phyloP scores from a whole-genome alignment of 2,797 vertebrate species.

The Eleutherodactylus coqui region DNA sequence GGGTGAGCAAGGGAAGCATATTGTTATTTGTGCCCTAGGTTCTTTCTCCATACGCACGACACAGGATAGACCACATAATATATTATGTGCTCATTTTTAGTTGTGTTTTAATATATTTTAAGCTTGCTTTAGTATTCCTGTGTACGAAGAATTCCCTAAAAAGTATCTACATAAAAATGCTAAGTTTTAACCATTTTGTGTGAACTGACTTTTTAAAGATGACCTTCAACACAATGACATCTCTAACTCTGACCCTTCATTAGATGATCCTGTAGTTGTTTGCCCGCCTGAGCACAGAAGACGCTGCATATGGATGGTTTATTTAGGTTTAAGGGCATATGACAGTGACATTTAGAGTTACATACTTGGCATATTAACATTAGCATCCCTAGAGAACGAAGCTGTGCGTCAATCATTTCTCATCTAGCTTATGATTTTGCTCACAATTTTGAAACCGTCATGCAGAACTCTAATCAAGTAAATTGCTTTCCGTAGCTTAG shows the following conservation, averaged over 20 bases:
- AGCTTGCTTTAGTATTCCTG: background rate
- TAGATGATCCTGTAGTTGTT: background rate
- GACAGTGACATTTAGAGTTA: slow-evolving; percentile 28
- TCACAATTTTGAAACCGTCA: slow-evolving; percentile 33
- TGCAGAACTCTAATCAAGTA: slow-evolving; percentile 56
- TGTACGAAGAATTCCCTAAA: too few species aligned
- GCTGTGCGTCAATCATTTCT: slow-evolving; percentile 15
- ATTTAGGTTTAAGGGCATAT: slow-evolving; percentile 29
- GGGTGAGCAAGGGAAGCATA: too few species aligned
- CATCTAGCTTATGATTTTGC: slow-evolving; percentile 29
- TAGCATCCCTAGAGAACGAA: slow-evolving; percentile 7
- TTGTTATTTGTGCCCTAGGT: too few species aligned
- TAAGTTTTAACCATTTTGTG: background rate
- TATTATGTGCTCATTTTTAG: too few species aligned
- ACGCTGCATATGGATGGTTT: background rate
- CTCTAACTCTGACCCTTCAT: background rate
- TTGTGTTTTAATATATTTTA: background rate
- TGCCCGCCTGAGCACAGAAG: background rate
- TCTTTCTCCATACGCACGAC: too few species aligned
- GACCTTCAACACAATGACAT: background rate
- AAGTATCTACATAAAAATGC: background rate
- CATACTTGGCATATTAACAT: slow-evolving; percentile 23
- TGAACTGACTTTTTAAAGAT: background rate
- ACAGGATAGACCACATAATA: too few species aligned
- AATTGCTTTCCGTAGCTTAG: slow-evolving; percentile 36